Base-by-base conservation (phyloP, 2,797 vertebrate species). In the Acestrorhynchus altus region DNA sequence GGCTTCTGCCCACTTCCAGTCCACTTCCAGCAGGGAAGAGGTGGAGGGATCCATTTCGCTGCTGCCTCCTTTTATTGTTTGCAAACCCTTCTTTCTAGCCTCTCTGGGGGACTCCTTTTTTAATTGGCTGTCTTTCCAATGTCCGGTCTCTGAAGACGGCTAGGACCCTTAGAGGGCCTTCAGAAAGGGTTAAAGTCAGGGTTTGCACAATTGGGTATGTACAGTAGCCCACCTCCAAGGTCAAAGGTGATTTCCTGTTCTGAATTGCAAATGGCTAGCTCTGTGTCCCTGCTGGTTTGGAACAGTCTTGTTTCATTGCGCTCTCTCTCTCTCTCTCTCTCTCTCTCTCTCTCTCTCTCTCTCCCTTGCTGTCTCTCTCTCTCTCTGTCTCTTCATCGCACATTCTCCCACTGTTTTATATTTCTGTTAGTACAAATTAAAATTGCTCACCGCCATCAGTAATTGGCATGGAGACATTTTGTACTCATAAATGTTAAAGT, bases 201-300 rank as follows among this genome's bases (percentile, higher is more conserved):
- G 85, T 87, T 86, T 85, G 87, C 89, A 88, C 90, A 91, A 92
- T 89, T 89, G 87, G 88, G 87, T 88, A 89, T 91, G 92, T 93
- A 92, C 92, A 92, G 91, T 93, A 92, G 90, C 89, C 86, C 78
- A 78, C 88, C 88, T 87, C 84, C 22, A 28, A 69, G 84, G 85
- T 86, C 84, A 84, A 88, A 90, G 90, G 87, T 91, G 84, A 87
- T 87, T 93, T 93, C 90, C 92, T 91, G 81, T 84, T 88, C 84
- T 61, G 47, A 80, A 80, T 63, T 74, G 64, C 64, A 68, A 78
- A 65, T 60, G 44, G 69, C 86, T 90, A 68, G 39, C 31, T 52
- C 51, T 74, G 57, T 44, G 65, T 71, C 66, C 66, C 78, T 20
- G 16, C 78, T 75, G 72, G 78, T 63, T 64, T 70, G 42, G 40